Evolutionary conservation across 2,797 vertebrate genomes (phyloP), one percentile per base, ranked within the genome.

Genomic region (Enteromius argenteus): DNA sequence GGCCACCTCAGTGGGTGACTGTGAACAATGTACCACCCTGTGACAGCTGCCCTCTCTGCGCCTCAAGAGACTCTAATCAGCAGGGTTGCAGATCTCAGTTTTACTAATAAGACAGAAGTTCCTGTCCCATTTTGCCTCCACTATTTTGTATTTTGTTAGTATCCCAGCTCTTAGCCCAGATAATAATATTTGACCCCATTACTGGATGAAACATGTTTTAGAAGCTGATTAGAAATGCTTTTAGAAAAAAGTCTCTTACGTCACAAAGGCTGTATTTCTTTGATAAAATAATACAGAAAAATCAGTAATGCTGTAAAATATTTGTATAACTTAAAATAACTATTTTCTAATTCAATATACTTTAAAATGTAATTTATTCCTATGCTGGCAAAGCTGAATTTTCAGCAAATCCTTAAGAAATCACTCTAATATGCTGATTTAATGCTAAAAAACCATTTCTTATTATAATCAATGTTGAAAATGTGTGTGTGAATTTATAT

Each of bases 1-100:
- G 69, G 56, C 14, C 68, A 81, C 56, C 39, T 0, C 60, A 11
- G 81, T 83, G 73, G 49, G 62, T 68, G 72, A 68, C 35, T 76
- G 46, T 17, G 42, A 30, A 83, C 71, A 74, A 75, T 74, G 71
- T 11, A 14, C 32, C 46, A 76, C 73, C 72, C 60, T 67, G 30
- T 66, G 81, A 74, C 72, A 67, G 1, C 69, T 51, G 27, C 51
- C 71, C 51, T 66, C 66, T 64, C 23, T 69, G 10, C 4, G 10
- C 27, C 9, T 49, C 53, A 75, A 64, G 49, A 64, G 51, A 51
- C 27, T 74, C 32, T 60, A 62, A 81, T 44, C 53, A 72, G 10
- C 37, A 42, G 79, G 67, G 67, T 42, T 73, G 71, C 8, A 73
- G 27, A 51, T 51, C 17, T 51, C 9, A 3, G 23, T 32, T 19